These are phyloP conservation scores for Sorex araneus DNA, from an alignment of 2,113 vertebrate genomes.

Conservation along the genomic window DNA sequence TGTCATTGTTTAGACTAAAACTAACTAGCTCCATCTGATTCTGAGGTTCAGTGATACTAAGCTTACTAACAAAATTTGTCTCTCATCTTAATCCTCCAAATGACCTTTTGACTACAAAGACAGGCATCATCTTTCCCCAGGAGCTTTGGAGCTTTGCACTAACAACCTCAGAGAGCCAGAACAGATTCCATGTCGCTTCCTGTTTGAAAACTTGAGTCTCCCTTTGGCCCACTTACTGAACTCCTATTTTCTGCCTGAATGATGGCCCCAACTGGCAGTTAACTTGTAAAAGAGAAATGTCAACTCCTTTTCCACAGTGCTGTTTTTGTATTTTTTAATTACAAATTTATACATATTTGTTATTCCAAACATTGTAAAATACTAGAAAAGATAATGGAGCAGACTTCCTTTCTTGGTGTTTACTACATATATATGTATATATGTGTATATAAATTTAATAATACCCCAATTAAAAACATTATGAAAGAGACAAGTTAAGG, in stretches of 20 bases:
- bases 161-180: constrained; percentile 62
- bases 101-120: constrained; percentile 77
- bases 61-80: not conserved
- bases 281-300: constrained; percentile 30
- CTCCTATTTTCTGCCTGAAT: constrained; percentile 79
- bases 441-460: constrained; percentile 63
- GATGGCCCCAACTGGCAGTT: constrained; percentile 74
- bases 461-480: constrained; percentile 48
- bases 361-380: constrained; percentile 16
- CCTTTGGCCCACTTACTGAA: constrained; percentile 75
- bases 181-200: constrained; percentile 78
- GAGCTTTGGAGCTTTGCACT: constrained; percentile 65
- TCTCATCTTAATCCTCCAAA: constrained; percentile 12
- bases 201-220: constrained; percentile 78
- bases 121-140: constrained; percentile 75
- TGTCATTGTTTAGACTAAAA: not conserved
- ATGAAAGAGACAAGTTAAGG: constrained; percentile 10
- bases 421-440: constrained; percentile 20
- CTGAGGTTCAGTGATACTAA: constrained; percentile 4
- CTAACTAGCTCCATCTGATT: constrained; percentile 26
- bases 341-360: constrained; percentile 20
- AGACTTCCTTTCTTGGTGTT: not conserved
- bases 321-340: not conserved
- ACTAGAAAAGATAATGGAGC: constrained; percentile 6
- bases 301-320: constrained; percentile 14